phyloP scores from a whole-genome alignment of 2,888 invertebrate species.

The Cantharis flavilabris region DNA sequence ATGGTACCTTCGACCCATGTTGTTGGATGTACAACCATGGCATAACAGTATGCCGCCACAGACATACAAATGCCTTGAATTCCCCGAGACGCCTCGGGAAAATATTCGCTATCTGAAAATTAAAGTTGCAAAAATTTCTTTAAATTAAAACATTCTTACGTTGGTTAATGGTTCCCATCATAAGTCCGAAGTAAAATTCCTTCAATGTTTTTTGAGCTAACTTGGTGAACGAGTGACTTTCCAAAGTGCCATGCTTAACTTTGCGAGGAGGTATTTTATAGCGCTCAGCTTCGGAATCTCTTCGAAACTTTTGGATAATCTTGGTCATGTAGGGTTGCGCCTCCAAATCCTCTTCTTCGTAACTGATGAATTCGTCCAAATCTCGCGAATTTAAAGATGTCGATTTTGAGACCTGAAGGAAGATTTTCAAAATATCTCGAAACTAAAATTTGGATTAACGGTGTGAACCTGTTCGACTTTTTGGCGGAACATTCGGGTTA shows the following conservation, averaged over 20 bases:
- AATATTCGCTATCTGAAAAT: conserved; percentile 45
- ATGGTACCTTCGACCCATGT: conserved; percentile 66
- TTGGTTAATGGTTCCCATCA: conserved; percentile 50
- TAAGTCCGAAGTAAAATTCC: conserved; percentile 51
- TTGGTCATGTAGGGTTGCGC: conserved; percentile 35
- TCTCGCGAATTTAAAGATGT: conserved; percentile 48
- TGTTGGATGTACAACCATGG: conserved; percentile 63
- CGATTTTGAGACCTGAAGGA: conserved; percentile 42
- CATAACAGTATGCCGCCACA: conserved; percentile 63
- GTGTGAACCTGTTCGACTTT: conserved; percentile 44
- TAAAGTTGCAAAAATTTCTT: neutral
- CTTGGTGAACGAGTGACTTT: conserved; percentile 53
- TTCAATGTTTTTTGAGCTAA: conserved; percentile 47
- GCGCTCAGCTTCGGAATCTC: conserved; percentile 49
- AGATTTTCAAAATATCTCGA: neutral
- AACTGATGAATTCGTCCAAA: conserved; percentile 27
- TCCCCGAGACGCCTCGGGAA: conserved; percentile 40
- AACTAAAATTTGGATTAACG: neutral
- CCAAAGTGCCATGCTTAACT: conserved; percentile 50
- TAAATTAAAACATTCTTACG: conserved; percentile 29
- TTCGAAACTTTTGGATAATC: conserved; percentile 50
- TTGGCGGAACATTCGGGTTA: conserved; percentile 45
- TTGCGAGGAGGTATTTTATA: conserved; percentile 39
- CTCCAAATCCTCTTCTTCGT: conserved; percentile 37
- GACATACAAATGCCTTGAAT: conserved; percentile 64